phyloP scores from a whole-genome alignment of 2,888 invertebrate species.

The Phalera bucephala region DNA sequence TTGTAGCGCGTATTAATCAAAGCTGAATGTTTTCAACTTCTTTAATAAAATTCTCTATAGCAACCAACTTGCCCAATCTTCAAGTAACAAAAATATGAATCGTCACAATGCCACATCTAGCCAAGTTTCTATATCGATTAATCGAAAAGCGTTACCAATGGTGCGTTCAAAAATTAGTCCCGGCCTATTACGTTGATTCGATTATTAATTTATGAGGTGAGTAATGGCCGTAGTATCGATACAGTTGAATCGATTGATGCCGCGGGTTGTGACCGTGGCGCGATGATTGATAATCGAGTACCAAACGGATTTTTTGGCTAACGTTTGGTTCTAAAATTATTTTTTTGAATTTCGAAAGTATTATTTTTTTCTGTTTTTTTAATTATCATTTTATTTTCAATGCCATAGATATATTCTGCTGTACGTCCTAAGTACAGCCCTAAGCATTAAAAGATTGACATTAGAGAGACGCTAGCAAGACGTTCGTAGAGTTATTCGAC shows the following conservation, averaged over 20 bases:
- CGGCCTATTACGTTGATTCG: slow-evolving; percentile 77
- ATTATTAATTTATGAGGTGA: slow-evolving; percentile 79
- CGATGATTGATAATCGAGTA: slow-evolving; percentile 53
- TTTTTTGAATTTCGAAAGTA: slow-evolving; percentile 5
- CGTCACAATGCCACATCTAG: slow-evolving; percentile 45
- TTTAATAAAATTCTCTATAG: too few species aligned
- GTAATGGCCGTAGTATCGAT: slow-evolving; percentile 69
- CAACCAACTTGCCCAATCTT: too few species aligned
- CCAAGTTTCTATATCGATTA: slow-evolving; percentile 35
- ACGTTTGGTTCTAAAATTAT: slow-evolving; percentile 23
- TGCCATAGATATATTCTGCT: neutral
- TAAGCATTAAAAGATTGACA: too few species aligned
- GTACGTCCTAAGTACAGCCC: too few species aligned
- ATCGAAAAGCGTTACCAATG: slow-evolving; percentile 58
- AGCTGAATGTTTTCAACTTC: too few species aligned
- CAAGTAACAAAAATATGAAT: too few species aligned
- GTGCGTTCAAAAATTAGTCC: slow-evolving; percentile 69
- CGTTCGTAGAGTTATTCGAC: too few species aligned
- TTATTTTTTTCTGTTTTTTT: slow-evolving; percentile 3
- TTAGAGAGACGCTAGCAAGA: too few species aligned
- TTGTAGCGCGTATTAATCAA: too few species aligned
- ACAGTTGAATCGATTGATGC: slow-evolving; percentile 48
- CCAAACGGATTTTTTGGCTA: slow-evolving; percentile 52
- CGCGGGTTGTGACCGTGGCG: slow-evolving; percentile 48
- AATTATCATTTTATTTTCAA: too few species aligned